Evolutionary conservation across 2,113 vertebrate species (phyloP).

Genomic region (Cinclus cinclus): DNA sequence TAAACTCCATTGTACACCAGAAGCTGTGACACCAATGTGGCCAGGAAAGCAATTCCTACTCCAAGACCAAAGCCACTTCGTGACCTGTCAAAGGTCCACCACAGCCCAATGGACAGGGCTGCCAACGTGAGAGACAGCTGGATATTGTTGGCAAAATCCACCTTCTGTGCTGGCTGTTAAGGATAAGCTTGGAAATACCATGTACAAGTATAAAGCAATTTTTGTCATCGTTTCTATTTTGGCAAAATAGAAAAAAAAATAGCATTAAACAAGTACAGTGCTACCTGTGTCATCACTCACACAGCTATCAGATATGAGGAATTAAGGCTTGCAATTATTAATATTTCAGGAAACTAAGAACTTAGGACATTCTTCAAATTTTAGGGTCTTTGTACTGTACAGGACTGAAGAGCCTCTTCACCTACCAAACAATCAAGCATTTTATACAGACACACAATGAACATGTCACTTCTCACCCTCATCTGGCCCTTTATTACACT

Average conservation of each 20-base stretch:
- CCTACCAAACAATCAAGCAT: slow-evolving; percentile 23
- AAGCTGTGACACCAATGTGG: slow-evolving; percentile 88
- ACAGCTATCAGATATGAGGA: background rate
- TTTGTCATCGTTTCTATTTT: background rate
- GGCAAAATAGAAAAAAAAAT: background rate
- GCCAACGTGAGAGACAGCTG: slow-evolving; percentile 94
- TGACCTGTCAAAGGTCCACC: slow-evolving; percentile 97
- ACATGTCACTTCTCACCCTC: slow-evolving; percentile 26
- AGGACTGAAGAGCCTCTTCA: background rate
- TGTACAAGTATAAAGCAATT: background rate
- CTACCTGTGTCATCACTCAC: background rate
- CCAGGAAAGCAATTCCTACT: slow-evolving; percentile 88
- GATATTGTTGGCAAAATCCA: slow-evolving; percentile 96
- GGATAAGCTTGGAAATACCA: slow-evolving; percentile 57
- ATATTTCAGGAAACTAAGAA: background rate
- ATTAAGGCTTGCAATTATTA: background rate
- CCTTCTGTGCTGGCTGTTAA: slow-evolving; percentile 87
- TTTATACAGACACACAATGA: slow-evolving; percentile 23
- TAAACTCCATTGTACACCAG: slow-evolving; percentile 95
- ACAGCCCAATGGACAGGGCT: slow-evolving; percentile 92
- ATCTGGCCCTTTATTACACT: slow-evolving; percentile 43
- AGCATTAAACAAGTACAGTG: background rate
- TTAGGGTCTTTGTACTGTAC: background rate
- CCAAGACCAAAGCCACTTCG: slow-evolving; percentile 92
- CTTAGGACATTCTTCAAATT: background rate